phyloP scores from a whole-genome alignment of 2,797 vertebrate genomes.

The Tapirus indicus region DNA sequence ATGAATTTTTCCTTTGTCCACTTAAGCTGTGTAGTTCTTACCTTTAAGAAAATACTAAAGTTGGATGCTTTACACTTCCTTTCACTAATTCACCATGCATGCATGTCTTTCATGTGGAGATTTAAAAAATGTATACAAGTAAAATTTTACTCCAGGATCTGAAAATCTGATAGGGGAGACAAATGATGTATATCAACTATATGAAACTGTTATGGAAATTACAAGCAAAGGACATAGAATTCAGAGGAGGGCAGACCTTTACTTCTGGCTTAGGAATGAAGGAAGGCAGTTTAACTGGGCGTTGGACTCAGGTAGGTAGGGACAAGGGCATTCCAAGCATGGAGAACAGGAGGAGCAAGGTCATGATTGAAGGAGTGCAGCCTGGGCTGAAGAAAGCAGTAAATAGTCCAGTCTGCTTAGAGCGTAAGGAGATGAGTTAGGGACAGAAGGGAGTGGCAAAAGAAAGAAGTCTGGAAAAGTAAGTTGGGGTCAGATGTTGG shows the following conservation, averaged over 20 bases:
- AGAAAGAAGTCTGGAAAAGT: constrained; percentile 9
- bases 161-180: constrained; percentile 20
- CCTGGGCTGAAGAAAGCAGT: background rate
- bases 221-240: background rate
- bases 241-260: constrained; percentile 17
- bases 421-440: background rate
- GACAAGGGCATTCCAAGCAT: background rate
- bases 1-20: constrained; percentile 22
- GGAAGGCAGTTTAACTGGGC: constrained; percentile 4
- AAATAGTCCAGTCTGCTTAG: background rate
- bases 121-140: constrained; percentile 31
- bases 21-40: constrained; percentile 25
- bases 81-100: background rate
- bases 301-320: background rate
- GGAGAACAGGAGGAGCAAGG: background rate
- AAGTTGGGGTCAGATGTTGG: background rate
- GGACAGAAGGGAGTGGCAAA: background rate
- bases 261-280: constrained; percentile 29
- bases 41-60: constrained; percentile 36
- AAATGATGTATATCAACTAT: background rate
- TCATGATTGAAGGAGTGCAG: background rate
- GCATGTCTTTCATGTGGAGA: constrained; percentile 23
- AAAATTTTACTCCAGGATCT: constrained; percentile 35
- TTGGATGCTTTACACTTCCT: background rate
- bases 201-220: constrained; percentile 3